Evolutionary conservation across 1,140 invertebrate species (phyloP), one percentile per base, ranked within the genome.

Genomic region (Drosophila virilis): DNA sequence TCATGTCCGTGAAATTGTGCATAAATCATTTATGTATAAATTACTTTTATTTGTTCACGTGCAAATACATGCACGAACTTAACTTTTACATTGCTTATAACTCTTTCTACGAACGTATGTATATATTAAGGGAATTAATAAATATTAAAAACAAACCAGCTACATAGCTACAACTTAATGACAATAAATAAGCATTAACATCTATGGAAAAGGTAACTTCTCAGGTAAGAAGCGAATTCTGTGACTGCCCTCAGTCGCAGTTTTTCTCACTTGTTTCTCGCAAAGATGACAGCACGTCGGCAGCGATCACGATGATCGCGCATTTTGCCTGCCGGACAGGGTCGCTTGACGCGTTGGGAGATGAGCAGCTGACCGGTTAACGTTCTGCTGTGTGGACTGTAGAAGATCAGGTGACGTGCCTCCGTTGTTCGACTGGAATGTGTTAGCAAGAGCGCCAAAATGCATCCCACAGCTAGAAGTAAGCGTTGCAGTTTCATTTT

Each of bases 241-340:
- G 17, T 12, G 35, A 37, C 17, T 32, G 42, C 13, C 42, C 5
- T 28, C 22, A 28, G 22, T 28, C 42, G 15, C 13, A 2, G 12
- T 5, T 12, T 13, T 1, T 42, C n/a, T 91, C 58, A 91, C 57
- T 55, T 74, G 71, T 74, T 65, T 35, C 85, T 74, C 13, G 67
- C 83, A 28, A 91, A 91, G 54, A 83, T 78, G 12, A 91, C 38
- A 4, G 86, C 90, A 6, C 86, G 74, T 17, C 90, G 74, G 61
- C 90, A 91, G 12, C 90, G 86, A 68, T 90, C 88, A 22, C 90
- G 85, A 58, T 91, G 90, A 55, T 91, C 90, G 7, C 90, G 64
- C 86, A 91, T 89, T 43, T 82, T 81, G 0, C 90, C 90, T 12
- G 62, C 64, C 4, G 86, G 90, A 70, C 90, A 91, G 2, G 90